phyloP scores from a whole-genome alignment of 2,888 invertebrate genomes.

The Eulithis testata region DNA sequence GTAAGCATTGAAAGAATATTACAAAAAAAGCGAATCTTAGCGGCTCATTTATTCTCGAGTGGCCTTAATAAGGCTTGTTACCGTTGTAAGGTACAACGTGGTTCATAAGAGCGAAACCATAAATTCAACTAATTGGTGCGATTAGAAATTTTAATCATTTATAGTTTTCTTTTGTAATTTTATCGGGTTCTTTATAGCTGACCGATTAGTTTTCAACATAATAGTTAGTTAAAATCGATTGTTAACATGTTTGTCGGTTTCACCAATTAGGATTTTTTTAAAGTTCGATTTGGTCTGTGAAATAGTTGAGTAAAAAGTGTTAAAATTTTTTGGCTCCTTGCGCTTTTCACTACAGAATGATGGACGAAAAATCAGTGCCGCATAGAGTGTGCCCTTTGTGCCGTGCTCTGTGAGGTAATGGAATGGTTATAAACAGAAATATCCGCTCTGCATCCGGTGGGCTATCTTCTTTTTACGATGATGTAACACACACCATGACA shows the following conservation, averaged over 20 bases:
- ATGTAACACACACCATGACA: too few species aligned
- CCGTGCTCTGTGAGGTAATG: too few species aligned
- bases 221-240: slow-evolving; percentile 77
- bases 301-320: background rate
- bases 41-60: slow-evolving; percentile 22
- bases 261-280: slow-evolving; percentile 64
- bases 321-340: too few species aligned
- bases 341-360: too few species aligned
- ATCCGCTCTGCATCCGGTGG: too few species aligned
- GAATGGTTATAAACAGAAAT: too few species aligned
- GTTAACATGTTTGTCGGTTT: slow-evolving; percentile 76
- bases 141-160: slow-evolving; percentile 81
- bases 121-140: slow-evolving; percentile 79
- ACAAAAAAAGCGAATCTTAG: slow-evolving; percentile 20
- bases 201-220: slow-evolving; percentile 74
- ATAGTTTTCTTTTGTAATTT: slow-evolving; percentile 82
- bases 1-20: background rate
- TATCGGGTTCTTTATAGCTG: slow-evolving; percentile 75
- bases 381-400: too few species aligned
- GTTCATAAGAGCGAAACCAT: slow-evolving; percentile 61
- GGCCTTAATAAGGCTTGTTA: slow-evolving; percentile 28
- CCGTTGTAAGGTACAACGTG: slow-evolving; percentile 17
- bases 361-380: too few species aligned
- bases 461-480: too few species aligned
- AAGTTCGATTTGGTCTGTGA: slow-evolving; percentile 36